A percentile compares a stretch with the other conserved stretches of the same genome.
Conservation (phyloP, 2,888 invertebrate species). For the Acleris cristana region DNA sequence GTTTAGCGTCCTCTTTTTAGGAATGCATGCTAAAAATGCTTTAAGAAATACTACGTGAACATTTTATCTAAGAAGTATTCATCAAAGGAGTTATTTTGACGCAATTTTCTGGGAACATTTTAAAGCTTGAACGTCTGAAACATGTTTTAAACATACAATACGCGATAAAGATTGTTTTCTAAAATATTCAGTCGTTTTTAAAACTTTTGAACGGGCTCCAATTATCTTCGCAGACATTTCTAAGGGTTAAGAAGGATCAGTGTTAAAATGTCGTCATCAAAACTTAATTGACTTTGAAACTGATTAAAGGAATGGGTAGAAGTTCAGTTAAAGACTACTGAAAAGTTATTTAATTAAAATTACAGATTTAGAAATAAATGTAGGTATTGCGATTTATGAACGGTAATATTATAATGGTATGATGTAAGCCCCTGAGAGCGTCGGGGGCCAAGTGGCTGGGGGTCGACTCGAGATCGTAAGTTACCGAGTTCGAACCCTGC, state of each 20-base stretch:
- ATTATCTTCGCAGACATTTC: no score
- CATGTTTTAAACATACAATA: no score
- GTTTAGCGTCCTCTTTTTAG: not conserved
- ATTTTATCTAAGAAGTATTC: constrained; percentile 17
- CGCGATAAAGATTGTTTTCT: no score
- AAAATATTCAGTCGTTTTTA: no score
- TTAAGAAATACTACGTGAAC: constrained; percentile 8
- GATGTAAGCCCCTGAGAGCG: no score
- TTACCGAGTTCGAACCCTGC: no score
- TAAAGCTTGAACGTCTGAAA: not conserved
- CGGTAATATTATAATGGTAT: no score
- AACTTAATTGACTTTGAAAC: constrained; percentile 1
- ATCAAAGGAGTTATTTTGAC: constrained; percentile 21
- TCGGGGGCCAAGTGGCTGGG: no score
- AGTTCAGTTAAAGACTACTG: not conserved
- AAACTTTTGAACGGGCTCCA: no score
- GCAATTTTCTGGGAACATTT: not conserved
- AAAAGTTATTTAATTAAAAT: not conserved
- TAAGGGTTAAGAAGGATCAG: not conserved
- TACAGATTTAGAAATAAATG: not conserved
- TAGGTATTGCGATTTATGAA: no score
- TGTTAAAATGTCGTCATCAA: not conserved
- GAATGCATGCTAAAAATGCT: not conserved
- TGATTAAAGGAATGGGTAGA: not conserved
- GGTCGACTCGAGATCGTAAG: no score